Percentiles rank a stretch among this genome's conserved stretches.
Evolutionary conservation across 2,888 invertebrate genomes (phyloP).

Genomic region (Drosophila paranaensis): DNA sequence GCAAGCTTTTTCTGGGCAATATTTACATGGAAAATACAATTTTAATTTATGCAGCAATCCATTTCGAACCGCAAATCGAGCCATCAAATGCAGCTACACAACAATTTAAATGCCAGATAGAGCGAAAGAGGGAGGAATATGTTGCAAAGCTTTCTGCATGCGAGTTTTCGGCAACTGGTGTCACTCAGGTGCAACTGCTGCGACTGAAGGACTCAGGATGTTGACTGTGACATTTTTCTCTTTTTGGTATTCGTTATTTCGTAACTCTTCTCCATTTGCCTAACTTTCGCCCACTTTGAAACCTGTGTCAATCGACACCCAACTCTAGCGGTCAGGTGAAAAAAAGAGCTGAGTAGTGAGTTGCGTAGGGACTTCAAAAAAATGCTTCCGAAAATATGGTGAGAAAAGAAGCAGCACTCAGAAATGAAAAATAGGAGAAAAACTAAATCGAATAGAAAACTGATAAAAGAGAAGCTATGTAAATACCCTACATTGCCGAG

Average conservation of each 20-base stretch:
- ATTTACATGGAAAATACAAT: constrained; percentile 53
- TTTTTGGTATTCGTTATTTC: constrained; percentile 12
- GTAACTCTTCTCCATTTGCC: constrained; percentile 2
- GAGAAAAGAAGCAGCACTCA: neutral
- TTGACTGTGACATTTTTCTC: neutral
- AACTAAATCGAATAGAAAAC: too few species aligned
- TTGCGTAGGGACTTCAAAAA: neutral
- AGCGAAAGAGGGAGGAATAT: constrained; percentile 22
- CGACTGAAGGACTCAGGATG: constrained; percentile 19
- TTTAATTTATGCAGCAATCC: constrained; percentile 68
- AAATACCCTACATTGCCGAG: neutral
- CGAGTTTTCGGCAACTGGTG: constrained; percentile 64
- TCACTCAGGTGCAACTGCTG: constrained; percentile 49
- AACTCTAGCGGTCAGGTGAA: neutral
- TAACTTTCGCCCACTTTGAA: neutral
- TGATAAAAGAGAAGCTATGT: neutral
- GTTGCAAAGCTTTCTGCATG: constrained; percentile 62
- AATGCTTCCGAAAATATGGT: constrained; percentile 4
- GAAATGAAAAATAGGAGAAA: too few species aligned
- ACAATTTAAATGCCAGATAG: constrained; percentile 9
- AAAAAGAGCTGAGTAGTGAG: neutral
- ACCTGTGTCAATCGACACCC: neutral
- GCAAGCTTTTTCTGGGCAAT: constrained; percentile 17
- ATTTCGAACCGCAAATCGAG: constrained; percentile 55
- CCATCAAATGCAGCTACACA: constrained; percentile 59